A percentile compares a stretch with the other conserved stretches of the same genome.
phyloP scores from a whole-genome alignment of 2,888 invertebrate genomes.

The Lithodes maja region DNA sequence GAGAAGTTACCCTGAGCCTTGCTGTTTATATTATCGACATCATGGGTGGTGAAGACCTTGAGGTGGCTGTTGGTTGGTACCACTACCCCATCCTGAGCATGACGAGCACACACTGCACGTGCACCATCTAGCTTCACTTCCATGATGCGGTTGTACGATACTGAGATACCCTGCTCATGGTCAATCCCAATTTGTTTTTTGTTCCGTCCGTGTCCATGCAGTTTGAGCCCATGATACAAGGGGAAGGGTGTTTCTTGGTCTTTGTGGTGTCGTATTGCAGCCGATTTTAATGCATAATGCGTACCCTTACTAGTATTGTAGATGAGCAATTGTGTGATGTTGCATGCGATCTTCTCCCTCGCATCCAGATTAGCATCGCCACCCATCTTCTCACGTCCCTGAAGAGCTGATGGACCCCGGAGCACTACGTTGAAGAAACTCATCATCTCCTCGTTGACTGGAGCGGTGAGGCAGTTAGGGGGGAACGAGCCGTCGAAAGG shows the following conservation, averaged over 20 bases:
- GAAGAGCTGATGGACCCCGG: too few species aligned
- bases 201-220: neutral
- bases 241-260: neutral
- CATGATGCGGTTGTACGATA: neutral
- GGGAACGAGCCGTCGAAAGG: too few species aligned
- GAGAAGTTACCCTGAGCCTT: neutral
- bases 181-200: too few species aligned
- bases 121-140: neutral
- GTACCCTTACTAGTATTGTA: too few species aligned
- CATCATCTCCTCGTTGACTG: too few species aligned
- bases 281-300: too few species aligned
- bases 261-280: too few species aligned
- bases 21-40: conserved; percentile 1
- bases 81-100: neutral
- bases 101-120: neutral
- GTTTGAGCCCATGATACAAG: neutral
- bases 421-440: too few species aligned
- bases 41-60: conserved; percentile 1
- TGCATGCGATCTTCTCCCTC: neutral
- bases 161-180: neutral
- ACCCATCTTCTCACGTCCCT: too few species aligned
- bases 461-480: too few species aligned
- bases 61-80: neutral
- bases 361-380: too few species aligned
- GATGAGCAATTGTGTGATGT: too few species aligned